Percentiles rank a stretch among this genome's conserved stretches.
phyloP scores from a whole-genome alignment of 2,797 vertebrate genomes.

The Alectoris magna region DNA sequence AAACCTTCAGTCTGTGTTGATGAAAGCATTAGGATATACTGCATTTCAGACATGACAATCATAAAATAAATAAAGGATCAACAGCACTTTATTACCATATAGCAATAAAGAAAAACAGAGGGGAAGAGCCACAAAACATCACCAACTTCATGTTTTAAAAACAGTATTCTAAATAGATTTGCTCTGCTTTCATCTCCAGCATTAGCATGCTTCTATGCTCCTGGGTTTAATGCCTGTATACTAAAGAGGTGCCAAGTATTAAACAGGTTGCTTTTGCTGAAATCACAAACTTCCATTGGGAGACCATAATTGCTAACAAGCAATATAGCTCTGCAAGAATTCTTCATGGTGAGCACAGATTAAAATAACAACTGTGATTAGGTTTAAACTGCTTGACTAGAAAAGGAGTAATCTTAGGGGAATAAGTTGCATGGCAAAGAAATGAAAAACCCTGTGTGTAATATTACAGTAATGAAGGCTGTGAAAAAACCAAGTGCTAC shows the following conservation, averaged over 20 bases:
- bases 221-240: slow-evolving; percentile 64
- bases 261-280: slow-evolving; percentile 74
- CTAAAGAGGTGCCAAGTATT: slow-evolving; percentile 64
- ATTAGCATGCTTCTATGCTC: slow-evolving; percentile 52
- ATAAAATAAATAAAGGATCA: background rate
- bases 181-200: slow-evolving; percentile 47
- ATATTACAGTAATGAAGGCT: slow-evolving; percentile 56
- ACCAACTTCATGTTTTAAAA: background rate
- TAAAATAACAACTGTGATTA: slow-evolving; percentile 81
- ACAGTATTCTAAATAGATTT: slow-evolving; percentile 3
- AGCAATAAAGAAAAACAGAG: background rate
- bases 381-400: slow-evolving; percentile 76
- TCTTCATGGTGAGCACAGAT: slow-evolving; percentile 71
- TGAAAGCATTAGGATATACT: background rate
- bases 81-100: background rate
- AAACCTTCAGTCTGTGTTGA: background rate
- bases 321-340: slow-evolving; percentile 74
- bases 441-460: slow-evolving; percentile 43
- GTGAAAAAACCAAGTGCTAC: slow-evolving; percentile 12
- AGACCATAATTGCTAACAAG: slow-evolving; percentile 75
- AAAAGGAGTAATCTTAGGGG: slow-evolving; percentile 72
- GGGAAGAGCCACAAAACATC: background rate
- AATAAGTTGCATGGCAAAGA: slow-evolving; percentile 61
- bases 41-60: background rate
- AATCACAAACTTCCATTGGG: slow-evolving; percentile 75